Evolutionary conservation across 2,888 invertebrate genomes (phyloP), one percentile per base, ranked within the genome.

Genomic region (Phasia obesa): DNA sequence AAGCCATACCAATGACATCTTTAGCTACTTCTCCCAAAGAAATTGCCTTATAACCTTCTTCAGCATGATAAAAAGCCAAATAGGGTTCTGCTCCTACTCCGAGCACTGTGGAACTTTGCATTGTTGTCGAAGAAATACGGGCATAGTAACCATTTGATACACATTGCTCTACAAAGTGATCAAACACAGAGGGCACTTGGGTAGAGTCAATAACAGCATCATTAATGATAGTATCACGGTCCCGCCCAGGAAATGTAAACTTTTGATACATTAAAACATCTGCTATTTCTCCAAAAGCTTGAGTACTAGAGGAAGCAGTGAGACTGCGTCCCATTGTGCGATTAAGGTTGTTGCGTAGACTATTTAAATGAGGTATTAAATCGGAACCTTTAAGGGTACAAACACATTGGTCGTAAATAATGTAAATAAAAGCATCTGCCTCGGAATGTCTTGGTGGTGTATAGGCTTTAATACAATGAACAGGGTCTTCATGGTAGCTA

Each of bases 21-120:
- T 96, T 95, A 0, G 98, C 98, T n/a, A 98, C 97, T 90, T 98
- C 98, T 65, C 96, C 95, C 15, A 98, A 92, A 15, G 96, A 93
- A 0, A 96, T 96, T 35, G 95, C 95, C 19, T 95, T 93, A 70
- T 95, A 95, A 23, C 97, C 98, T 93, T 98, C 98, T 70, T 97
- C 92, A 6, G 97, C 97, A 91, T 96, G 96, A 91, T 97, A 97
- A 91, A 97, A 97, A 1, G 96, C 97, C 78, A 97, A 90, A 91
- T 95, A 98, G 0, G 98, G 98, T 80, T 95, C 94, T 6, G 94
- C 93, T 0, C 98, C 98, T 9, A 94, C 94, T 11, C 95, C 95
- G 51, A 97, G 90, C 44, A 97, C 94, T 62, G 97, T 92, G 21
- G 94, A 94, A 81, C 95, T 95, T 69, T 96, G 94, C 1, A 96